phyloP scores from a whole-genome alignment of 2,797 vertebrate genomes.

The Adrianichthys oophorus region DNA sequence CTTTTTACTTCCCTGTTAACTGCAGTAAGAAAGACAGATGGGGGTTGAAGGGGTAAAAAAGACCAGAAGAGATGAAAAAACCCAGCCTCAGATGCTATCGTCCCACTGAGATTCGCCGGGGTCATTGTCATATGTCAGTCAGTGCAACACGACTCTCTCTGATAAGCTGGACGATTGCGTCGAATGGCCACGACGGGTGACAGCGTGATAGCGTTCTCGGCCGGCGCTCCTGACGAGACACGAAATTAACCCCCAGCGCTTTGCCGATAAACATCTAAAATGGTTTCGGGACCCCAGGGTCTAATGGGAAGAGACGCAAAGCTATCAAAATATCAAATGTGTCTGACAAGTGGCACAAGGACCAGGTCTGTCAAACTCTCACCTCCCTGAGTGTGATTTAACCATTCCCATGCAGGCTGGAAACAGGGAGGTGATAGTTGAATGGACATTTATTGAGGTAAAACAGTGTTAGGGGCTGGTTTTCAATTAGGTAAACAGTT shows the following conservation, averaged over 20 bases:
- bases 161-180: constrained; percentile 68
- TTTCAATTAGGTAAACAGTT: constrained; percentile 70
- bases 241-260: constrained; percentile 77
- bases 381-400: constrained; percentile 63
- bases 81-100: constrained; percentile 69
- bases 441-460: constrained; percentile 62
- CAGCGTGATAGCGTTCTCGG: constrained; percentile 58
- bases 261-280: constrained; percentile 81
- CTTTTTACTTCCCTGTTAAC: constrained; percentile 62
- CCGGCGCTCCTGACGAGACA: constrained; percentile 70
- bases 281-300: constrained; percentile 75
- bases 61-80: constrained; percentile 46
- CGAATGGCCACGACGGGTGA: constrained; percentile 58
- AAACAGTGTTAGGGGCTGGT: constrained; percentile 24
- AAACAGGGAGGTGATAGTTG: constrained; percentile 30
- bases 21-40: constrained; percentile 54
- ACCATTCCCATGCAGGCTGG: constrained; percentile 36
- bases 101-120: constrained; percentile 66
- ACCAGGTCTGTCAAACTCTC: constrained; percentile 74
- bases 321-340: constrained; percentile 81
- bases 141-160: constrained; percentile 69
- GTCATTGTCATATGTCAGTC: constrained; percentile 81
- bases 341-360: constrained; percentile 75
- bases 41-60: constrained; percentile 13
- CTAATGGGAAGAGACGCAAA: constrained; percentile 78